phyloP scores from a whole-genome alignment of 2,797 vertebrate species.

The Alcedo quadribrachys region DNA sequence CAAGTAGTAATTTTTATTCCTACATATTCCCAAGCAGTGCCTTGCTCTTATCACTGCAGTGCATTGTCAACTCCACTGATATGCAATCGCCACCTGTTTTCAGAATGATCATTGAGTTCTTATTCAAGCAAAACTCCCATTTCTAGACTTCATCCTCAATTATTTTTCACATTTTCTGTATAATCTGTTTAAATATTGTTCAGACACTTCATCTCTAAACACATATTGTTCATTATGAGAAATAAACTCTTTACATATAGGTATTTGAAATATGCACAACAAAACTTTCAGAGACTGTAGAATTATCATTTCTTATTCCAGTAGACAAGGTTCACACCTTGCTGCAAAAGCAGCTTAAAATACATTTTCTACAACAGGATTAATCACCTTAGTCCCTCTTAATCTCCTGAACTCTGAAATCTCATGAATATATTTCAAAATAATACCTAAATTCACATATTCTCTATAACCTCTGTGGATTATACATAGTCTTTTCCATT shows the following conservation, averaged over 20 bases:
- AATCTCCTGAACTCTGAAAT: slow-evolving; percentile 27
- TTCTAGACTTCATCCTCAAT: background rate
- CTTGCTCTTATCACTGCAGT: background rate
- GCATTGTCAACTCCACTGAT: background rate
- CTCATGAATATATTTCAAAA: slow-evolving; percentile 41
- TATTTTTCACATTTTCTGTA: background rate
- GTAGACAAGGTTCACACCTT: background rate
- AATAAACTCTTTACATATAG: background rate
- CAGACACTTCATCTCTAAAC: background rate
- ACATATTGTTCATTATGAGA: background rate
- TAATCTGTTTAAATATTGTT: background rate
- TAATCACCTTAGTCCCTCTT: slow-evolving; percentile 35
- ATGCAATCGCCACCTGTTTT: background rate
- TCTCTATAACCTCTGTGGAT: background rate
- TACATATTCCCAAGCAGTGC: background rate
- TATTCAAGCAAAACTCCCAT: background rate
- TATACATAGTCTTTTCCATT: background rate
- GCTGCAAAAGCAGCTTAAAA: slow-evolving; percentile 44
- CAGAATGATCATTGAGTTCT: background rate
- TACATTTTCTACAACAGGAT: background rate
- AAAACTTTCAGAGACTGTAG: background rate
- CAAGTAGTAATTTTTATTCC: background rate
- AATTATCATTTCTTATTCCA: background rate
- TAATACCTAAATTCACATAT: slow-evolving; percentile 3
- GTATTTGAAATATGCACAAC: background rate